Base-by-base conservation (phyloP, 2,888 invertebrate species). In the Oasisia sp. region DNA sequence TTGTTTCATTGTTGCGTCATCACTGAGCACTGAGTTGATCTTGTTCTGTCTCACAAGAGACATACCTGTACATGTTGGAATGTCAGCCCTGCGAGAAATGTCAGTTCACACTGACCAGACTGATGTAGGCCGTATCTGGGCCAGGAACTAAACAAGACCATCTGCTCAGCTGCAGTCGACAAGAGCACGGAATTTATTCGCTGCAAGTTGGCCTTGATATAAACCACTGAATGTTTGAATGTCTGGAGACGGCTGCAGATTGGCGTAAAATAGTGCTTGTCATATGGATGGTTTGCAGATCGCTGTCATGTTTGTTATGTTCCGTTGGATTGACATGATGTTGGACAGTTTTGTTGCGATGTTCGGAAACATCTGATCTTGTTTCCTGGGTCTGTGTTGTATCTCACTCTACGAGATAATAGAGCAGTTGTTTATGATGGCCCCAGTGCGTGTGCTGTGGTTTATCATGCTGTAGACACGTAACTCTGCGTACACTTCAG, bases 131-230 rank as follows among this genome's bases (percentile, higher is more conserved):
- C 27, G 27, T 74, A 74, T 19, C n/a, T 19, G 27, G 74, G 74
- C n/a, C 14, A n/a, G 74, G n/a, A 74, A 74, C 74, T 74, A 74
- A 74, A 7, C 27, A 27, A 74, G 74, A 74, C 14, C 74, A 74
- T 19, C 74, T 74, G 74, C 74, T 27, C 74, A 5, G 74, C n/a
- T 7, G 74, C 74, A 27, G 14, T 74, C 74, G 27, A 74, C 74
- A 74, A 27, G 74, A 74, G 19, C 74, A 74, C 7, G 74, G 74
- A 74, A 74, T 74, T 74, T 27, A 74, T 7, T 74, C 27, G 74
- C 74, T 27, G n/a, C 74, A 74, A 74, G 74, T 74, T 74, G 74
- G 74, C 74, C 74, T 74, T 74, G 74, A 74, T 74, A n/a, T 74
- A 5, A 74, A 19, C 74, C n/a, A n/a, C 7, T 7, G 74, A 74